phyloP scores from a whole-genome alignment of 2,797 vertebrate genomes.

The Tapirus indicus region DNA sequence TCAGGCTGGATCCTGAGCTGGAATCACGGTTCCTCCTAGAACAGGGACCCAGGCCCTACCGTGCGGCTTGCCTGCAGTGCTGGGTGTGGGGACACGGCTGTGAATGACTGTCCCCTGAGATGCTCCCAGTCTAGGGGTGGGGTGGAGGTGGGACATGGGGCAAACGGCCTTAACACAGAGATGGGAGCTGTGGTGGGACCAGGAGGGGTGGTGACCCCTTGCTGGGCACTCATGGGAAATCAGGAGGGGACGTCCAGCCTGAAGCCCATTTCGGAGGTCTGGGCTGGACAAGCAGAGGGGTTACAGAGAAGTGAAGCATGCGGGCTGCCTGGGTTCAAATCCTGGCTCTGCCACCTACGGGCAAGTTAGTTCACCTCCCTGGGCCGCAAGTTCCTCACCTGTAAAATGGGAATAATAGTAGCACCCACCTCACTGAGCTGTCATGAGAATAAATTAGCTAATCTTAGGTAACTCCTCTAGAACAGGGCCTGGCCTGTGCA shows the following conservation, averaged over 20 bases:
- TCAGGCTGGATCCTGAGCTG: fast-evolving
- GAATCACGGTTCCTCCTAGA: too few species aligned
- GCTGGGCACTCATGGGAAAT: not conserved
- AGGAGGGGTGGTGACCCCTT: not conserved
- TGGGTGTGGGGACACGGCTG: fast-evolving
- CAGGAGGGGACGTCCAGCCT: not conserved
- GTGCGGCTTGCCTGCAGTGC: not conserved
- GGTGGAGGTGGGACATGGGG: too few species aligned
- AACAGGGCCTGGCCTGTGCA: fast-evolving
- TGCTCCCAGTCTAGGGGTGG: not conserved
- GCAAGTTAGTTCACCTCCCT: not conserved
- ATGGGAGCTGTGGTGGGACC: not conserved
- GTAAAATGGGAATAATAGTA: not conserved
- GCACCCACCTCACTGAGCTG: not conserved
- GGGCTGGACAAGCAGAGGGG: not conserved
- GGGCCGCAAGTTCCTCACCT: not conserved
- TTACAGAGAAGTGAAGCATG: fast-evolving
- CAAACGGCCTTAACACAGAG: not conserved
- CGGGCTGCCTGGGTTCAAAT: not conserved
- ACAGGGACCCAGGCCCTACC: not conserved
- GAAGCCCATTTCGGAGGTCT: not conserved
- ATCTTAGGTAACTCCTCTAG: not conserved
- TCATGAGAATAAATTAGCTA: fast-evolving
- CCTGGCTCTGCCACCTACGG: not conserved
- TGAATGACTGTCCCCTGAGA: not conserved